A percentile compares a stretch with the other conserved stretches of the same genome.
These are phyloP conservation scores for Holcopasites calliopsidis DNA, from an alignment of 1,140 invertebrate species.

Conservation along the genomic window DNA sequence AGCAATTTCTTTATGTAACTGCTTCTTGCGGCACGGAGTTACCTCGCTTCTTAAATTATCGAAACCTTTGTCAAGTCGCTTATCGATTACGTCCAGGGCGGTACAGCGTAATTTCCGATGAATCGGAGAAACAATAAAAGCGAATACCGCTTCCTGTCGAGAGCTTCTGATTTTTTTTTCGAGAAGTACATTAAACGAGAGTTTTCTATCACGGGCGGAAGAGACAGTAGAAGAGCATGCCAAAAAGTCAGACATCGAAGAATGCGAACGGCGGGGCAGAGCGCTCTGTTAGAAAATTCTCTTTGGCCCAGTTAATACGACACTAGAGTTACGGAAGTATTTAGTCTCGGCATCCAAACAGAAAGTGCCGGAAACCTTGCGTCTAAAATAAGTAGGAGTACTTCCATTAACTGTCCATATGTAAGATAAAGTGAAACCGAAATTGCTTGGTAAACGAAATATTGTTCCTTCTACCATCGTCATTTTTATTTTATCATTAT, in stretches of 20 bases:
- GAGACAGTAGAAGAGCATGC: conserved; percentile 2
- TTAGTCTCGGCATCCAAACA: neutral
- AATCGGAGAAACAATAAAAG: neutral
- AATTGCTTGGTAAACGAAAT: too few relatives aligned
- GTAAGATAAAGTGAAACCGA: too few relatives aligned
- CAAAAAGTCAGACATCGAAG: conserved; percentile 11
- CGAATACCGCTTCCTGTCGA: conserved; percentile 1
- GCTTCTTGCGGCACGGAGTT: too few relatives aligned
- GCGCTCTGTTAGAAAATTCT: neutral
- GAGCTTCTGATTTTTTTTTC: neutral
- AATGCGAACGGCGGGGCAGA: conserved; percentile 33
- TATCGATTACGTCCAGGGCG: neutral
- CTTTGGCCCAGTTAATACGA: conserved; percentile 12
- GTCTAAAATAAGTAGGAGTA: neutral
- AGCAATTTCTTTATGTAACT: too few relatives aligned
- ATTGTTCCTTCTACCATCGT: too few relatives aligned
- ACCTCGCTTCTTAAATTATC: neutral
- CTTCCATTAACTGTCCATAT: too few relatives aligned
- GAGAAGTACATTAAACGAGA: neutral
- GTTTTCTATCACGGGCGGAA: neutral
- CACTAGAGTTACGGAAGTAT: conserved; percentile 2
- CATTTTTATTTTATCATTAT: too few relatives aligned
- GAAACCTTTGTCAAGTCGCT: neutral
- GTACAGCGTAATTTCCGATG: neutral
- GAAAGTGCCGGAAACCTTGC: neutral